Base-by-base conservation (phyloP, 2,797 vertebrate genomes). In the Notolabrus celidotus region DNA sequence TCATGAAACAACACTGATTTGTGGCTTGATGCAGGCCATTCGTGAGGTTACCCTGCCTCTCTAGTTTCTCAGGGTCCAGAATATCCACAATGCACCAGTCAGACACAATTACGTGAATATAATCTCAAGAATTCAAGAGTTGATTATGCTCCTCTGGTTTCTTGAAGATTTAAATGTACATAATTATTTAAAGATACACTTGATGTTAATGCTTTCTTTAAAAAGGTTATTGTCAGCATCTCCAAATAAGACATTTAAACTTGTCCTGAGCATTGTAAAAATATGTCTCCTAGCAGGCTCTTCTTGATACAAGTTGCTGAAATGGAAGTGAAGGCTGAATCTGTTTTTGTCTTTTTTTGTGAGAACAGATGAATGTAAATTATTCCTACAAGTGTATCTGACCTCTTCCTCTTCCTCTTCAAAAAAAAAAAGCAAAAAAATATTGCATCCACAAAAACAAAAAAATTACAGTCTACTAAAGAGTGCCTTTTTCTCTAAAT, bases 1-100 rank as follows among this genome's bases (percentile, higher is more conserved):
- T 80, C 71, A 62, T 79, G 68, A 85, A 88, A 77, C 75, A 64
- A 68, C 45, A 46, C 71, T 81, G 74, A 88, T 89, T 86, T 88
- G 61, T 61, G 16, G 58, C 53, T 82, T 80, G 80, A 67, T 45
- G n/a, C 36, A 23, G 63, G 72, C 63, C 80, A 67, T 71, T 83
- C 64, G 59, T 56, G 45, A 76, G 56, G 67, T 74, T 55, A 20
- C 39, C 50, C 66, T 56, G 45, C 43, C 47, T 43, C 36, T 34
- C 38, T 38, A 51, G 42, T 31, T 83, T 83, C 61, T 47, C 39
- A n/a, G 59, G 41, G 53, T 49, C 68, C 45, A 53, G 36, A 42
- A 78, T 69, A 77, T 71, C 63, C 43, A 38, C 74, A 81, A 58
- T 29, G 59, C 71, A 36, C 77, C 71, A 87, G 84, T 90, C 83